phyloP scores from a whole-genome alignment of 2,888 invertebrate species.

The Polymixis lichenea region DNA sequence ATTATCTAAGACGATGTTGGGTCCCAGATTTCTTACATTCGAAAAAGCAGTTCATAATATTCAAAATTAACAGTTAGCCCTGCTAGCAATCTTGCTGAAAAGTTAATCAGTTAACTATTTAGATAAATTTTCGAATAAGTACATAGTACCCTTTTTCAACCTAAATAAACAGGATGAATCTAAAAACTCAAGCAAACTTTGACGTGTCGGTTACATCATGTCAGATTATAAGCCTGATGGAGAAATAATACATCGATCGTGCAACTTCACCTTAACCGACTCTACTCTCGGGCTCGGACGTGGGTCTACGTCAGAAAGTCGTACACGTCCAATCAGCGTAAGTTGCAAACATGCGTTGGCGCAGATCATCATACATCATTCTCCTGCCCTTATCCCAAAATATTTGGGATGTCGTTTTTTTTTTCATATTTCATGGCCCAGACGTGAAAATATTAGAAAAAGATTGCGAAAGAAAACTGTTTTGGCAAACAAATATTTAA shows the following conservation, averaged over 20 bases:
- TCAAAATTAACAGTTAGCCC: too few relatives aligned
- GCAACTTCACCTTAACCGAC: constrained; percentile 35
- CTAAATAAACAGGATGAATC: background rate
- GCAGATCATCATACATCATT: too few relatives aligned
- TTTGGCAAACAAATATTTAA: background rate
- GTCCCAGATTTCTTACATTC: too few relatives aligned
- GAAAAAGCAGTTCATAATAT: too few relatives aligned
- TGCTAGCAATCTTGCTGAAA: background rate
- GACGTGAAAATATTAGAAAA: background rate
- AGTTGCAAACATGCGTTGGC: background rate
- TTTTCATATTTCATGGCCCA: too few relatives aligned
- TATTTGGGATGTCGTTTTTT: too few relatives aligned
- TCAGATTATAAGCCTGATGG: constrained; percentile 11
- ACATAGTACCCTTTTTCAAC: background rate
- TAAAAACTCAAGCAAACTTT: background rate
- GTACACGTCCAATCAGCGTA: background rate
- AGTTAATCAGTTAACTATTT: background rate
- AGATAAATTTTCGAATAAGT: background rate
- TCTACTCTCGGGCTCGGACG: constrained; percentile 11
- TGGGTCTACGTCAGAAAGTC: background rate
- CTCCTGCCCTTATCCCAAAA: too few relatives aligned
- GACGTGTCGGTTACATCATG: background rate
- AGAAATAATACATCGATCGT: constrained; percentile 34
- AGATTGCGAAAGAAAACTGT: background rate
- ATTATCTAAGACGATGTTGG: too few relatives aligned